Conservation (phyloP, 2,113 vertebrate genomes). For the Seriola dumerili region DNA sequence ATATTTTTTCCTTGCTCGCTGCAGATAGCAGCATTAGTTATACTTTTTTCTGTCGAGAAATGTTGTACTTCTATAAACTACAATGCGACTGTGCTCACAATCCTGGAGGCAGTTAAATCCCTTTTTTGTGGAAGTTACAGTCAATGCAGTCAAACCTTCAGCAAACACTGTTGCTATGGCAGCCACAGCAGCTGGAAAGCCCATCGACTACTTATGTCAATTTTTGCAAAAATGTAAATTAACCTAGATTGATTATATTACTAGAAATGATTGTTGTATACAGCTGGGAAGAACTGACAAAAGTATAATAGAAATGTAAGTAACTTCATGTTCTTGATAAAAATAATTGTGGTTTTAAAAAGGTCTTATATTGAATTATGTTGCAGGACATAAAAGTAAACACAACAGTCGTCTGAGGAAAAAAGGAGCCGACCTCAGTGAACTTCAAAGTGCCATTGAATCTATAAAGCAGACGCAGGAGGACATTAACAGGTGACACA, state of each 20-base stretch:
- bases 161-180: neutral
- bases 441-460: constrained; percentile 96
- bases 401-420: constrained; percentile 92
- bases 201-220: too few relatives aligned
- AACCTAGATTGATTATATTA: neutral
- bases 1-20: neutral
- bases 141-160: neutral
- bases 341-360: too few relatives aligned
- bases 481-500: constrained; percentile 93
- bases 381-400: constrained; percentile 91
- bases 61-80: neutral
- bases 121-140: neutral
- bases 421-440: constrained; percentile 92
- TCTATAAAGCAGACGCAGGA: constrained; percentile 96
- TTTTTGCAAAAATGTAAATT: too few relatives aligned
- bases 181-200: too few relatives aligned
- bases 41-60: neutral
- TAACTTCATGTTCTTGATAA: too few relatives aligned
- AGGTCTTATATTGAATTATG: neutral
- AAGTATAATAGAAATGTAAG: too few relatives aligned
- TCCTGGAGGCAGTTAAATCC: neutral
- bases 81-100: neutral
- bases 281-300: too few relatives aligned
- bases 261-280: neutral
- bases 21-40: neutral